Base-by-base conservation (phyloP, 2,113 vertebrate species). In the Megaceryle maxima region DNA sequence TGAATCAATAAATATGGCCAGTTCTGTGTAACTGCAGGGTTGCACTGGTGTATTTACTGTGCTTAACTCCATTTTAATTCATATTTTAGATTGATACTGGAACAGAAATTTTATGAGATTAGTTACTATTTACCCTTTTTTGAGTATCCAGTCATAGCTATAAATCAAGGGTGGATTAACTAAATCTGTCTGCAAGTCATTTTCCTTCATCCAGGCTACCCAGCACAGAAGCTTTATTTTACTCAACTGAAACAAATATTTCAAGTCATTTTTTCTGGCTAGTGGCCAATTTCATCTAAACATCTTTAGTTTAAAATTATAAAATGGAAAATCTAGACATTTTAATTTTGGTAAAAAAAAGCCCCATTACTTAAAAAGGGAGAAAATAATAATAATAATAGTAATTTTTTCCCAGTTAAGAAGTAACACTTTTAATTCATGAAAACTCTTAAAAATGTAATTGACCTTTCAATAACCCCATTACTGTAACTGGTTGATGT, bases 381-480 rank as follows among this genome's bases (percentile, higher is more conserved):
- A 64, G 7, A 17, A 89, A 91, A 41, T 9, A 41, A 63, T 48
- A 73, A 70, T 69, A 37, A 39, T 37, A 26, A 18, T 56, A 46
- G 17, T 33, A 24, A 24, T 63, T 62, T 94, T 76, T 70, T 77
- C 69, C 41, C 33, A 63, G 13, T 90, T 96, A 82, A 87, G 64
- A 82, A 82, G 31, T 78, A 81, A 43, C 7, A 19, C 31, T 91
- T 78, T 56, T 90, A 79, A 78, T 91, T 86, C 14, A 50, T 73
- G 17, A 90, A 84, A 77, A 90, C 29, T 31, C 56, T 90, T 80
- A 50, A 89, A 96, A 90, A 80, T 75, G 16, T 92, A 84, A 53
- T 66, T 93, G 91, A 92, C 77, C 88, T 96, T 89, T 94, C 44
- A 91, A 4, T 95, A 96, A 90, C 82, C 82, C 26, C 59, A 9